Percentiles rank a stretch among this genome's conserved stretches.
These are phyloP conservation scores for Numida meleagris DNA, from an alignment of 2,113 vertebrate genomes.

Conservation along the genomic window DNA sequence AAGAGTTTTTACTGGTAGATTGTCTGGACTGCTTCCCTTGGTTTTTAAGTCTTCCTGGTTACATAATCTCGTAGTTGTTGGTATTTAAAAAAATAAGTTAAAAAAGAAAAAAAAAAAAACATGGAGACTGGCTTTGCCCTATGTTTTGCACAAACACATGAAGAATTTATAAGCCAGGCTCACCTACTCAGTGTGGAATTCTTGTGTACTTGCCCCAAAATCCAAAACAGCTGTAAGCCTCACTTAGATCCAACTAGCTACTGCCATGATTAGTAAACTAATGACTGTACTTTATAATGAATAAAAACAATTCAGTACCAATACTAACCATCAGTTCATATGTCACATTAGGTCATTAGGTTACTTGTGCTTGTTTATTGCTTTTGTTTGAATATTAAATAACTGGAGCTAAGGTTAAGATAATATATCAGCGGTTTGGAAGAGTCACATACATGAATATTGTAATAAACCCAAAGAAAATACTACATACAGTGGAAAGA, in stretches of 20 bases:
- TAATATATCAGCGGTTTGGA: not conserved
- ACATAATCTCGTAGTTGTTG: not conserved
- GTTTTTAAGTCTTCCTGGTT: not conserved
- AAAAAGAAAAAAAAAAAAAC: too few species aligned
- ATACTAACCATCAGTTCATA: not conserved
- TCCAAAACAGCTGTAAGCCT: not conserved
- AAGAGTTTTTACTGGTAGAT: not conserved
- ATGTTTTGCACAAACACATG: not conserved
- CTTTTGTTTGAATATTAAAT: not conserved
- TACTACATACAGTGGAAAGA: not conserved
- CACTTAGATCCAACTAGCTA: not conserved
- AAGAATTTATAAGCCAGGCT: not conserved
- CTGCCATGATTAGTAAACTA: not conserved
- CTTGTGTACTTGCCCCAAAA: not conserved
- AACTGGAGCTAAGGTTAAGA: not conserved
- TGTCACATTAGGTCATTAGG: not conserved
- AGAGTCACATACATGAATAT: not conserved
- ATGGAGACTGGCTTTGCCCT: not conserved
- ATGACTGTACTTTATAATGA: not conserved
- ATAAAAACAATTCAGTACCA: not conserved
- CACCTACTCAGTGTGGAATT: not conserved
- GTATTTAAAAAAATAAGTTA: not conserved
- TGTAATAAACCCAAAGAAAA: not conserved
- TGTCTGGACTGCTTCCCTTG: not conserved
- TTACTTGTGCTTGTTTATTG: not conserved